These are phyloP conservation scores for Xestobium rufovillosum DNA, from an alignment of 2,888 invertebrate genomes.

Conservation along the genomic window DNA sequence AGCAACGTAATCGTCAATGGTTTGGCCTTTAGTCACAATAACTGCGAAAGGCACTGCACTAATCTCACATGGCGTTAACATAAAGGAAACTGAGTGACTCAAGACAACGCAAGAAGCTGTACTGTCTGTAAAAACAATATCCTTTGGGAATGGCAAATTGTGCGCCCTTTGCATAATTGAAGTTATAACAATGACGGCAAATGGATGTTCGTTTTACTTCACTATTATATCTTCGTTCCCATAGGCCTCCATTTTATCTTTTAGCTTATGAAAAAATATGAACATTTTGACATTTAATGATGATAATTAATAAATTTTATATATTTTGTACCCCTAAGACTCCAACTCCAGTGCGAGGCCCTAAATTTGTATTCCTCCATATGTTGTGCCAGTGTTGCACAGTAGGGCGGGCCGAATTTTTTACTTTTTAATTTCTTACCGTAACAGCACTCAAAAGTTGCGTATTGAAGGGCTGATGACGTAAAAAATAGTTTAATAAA, in stretches of 20 bases:
- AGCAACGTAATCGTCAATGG: constrained; percentile 5
- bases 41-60: constrained; percentile 6
- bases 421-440: too few species aligned
- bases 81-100: constrained; percentile 6
- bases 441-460: too few species aligned
- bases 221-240: constrained; percentile 5
- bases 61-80: constrained; percentile 6
- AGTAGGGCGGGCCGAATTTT: too few species aligned
- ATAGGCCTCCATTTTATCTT: constrained; percentile 7
- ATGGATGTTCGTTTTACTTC: constrained; percentile 7
- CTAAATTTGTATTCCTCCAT: constrained; percentile 5
- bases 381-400: constrained; percentile 7
- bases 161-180: constrained; percentile 5
- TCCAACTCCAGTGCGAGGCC: constrained; percentile 5
- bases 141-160: constrained; percentile 7
- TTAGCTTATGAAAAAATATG: constrained; percentile 3
- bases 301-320: background rate
- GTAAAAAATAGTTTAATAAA: too few species aligned
- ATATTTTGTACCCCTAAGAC: constrained; percentile 4
- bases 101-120: constrained; percentile 6
- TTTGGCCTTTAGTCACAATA: constrained; percentile 7
- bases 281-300: constrained; percentile 4
- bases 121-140: constrained; percentile 5
- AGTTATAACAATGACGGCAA: constrained; percentile 5
- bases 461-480: too few species aligned